These are phyloP conservation scores for Hyles vespertilio DNA, from an alignment of 1,140 invertebrate genomes.

Conservation along the genomic window DNA sequence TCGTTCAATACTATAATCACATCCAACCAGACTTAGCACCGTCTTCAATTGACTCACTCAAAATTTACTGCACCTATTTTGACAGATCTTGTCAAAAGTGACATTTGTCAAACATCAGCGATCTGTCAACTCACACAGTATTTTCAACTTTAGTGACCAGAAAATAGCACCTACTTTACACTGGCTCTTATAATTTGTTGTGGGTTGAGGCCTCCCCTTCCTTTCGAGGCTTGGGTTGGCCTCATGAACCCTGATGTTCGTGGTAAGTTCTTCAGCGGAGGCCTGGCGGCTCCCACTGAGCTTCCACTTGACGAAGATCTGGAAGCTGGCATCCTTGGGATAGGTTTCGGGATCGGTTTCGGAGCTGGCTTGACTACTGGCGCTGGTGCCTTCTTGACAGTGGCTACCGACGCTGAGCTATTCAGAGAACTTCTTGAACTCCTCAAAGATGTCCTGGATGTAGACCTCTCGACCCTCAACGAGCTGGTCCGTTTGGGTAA, in stretches of 20 bases:
- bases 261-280: slow-evolving; percentile 43
- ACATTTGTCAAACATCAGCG: neutral
- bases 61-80: neutral
- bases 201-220: slow-evolving; percentile 39
- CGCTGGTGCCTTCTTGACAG: slow-evolving; percentile 80
- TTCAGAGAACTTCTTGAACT: slow-evolving; percentile 89
- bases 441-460: slow-evolving; percentile 82
- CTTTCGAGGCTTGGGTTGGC: slow-evolving; percentile 74
- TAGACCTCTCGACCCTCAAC: slow-evolving; percentile 60
- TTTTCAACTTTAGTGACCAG: too few relatives aligned
- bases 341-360: slow-evolving; percentile 57
- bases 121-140: too few relatives aligned
- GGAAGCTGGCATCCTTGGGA: slow-evolving; percentile 78
- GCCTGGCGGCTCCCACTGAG: slow-evolving; percentile 76
- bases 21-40: too few relatives aligned
- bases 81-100: neutral
- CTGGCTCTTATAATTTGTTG: slow-evolving; percentile 39
- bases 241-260: slow-evolving; percentile 77
- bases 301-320: slow-evolving; percentile 84
- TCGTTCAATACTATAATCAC: too few relatives aligned
- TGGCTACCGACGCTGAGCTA: slow-evolving; percentile 87
- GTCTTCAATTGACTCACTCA: too few relatives aligned
- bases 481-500: slow-evolving; percentile 55
- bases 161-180: slow-evolving; percentile 35
- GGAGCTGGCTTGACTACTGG: slow-evolving; percentile 48